A percentile compares a stretch with the other conserved stretches of the same genome.
Conservation (phyloP, 2,888 invertebrate genomes). For the Macroteleia sp. region DNA sequence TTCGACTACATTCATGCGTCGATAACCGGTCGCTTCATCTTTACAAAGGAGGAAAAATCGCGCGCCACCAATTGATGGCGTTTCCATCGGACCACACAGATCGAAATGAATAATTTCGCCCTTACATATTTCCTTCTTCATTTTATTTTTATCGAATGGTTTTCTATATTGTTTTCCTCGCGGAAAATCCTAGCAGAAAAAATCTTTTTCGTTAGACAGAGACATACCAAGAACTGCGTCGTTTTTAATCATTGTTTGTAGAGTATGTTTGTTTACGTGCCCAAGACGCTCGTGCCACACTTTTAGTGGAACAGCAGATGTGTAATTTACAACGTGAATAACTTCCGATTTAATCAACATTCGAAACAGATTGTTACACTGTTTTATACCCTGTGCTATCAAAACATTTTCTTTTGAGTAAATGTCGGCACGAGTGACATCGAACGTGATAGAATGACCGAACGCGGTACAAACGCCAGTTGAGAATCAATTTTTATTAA, state of each 20-base stretch:
- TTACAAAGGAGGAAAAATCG: slow-evolving; percentile 50
- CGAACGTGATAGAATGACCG: slow-evolving; percentile 15
- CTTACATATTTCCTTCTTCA: not conserved
- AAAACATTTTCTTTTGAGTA: slow-evolving; percentile 19
- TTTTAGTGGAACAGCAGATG: slow-evolving; percentile 9
- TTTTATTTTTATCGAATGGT: not conserved
- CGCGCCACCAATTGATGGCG: slow-evolving; percentile 39
- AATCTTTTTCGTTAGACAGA: not conserved
- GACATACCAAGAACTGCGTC: not conserved
- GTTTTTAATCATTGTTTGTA: not conserved
- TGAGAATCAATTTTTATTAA: slow-evolving; percentile 27
- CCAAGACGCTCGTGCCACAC: slow-evolving; percentile 33
- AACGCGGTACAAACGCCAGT: slow-evolving; percentile 20
- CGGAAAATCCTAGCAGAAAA: not conserved
- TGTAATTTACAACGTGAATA: slow-evolving; percentile 1
- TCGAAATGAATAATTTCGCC: not conserved
- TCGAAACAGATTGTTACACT: slow-evolving; percentile 24
- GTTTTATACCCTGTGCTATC: slow-evolving; percentile 35
- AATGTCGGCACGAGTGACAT: slow-evolving; percentile 10
- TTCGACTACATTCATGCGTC: too few relatives aligned
- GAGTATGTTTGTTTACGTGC: slow-evolving; percentile 47
- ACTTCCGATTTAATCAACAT: slow-evolving; percentile 30
- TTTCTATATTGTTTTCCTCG: slow-evolving; percentile 1
- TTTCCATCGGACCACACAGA: not conserved
- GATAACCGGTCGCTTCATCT: slow-evolving; percentile 49